Base-by-base conservation (phyloP, 2,797 vertebrate genomes). In the Clangula hyemalis region DNA sequence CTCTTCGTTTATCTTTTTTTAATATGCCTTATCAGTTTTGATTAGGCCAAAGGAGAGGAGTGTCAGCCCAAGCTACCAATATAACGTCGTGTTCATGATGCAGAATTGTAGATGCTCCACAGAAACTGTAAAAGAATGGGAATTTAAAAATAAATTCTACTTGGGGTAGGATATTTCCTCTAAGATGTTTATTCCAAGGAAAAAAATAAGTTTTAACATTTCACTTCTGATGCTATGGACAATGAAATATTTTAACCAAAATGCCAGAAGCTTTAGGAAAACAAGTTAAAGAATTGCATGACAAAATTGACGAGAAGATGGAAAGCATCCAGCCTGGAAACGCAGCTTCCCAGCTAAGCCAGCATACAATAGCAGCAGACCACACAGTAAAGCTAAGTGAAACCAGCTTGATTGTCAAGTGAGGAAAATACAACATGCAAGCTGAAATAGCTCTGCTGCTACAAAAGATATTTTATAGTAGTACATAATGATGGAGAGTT, bases 371-470 rank as follows among this genome's bases (percentile, higher is more conserved):
- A 91, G 91, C 83, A 91, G n/a, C 34, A 96, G 95, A 97, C 96
- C 96, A 95, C 95, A 94, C 93, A 96, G 96, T 85, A 74, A 93
- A 92, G 85, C 87, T 97, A 96, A 97, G 95, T 97, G 93, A 96
- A 97, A 97, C 92, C 93, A 97, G 82, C 97, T 96, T 95, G 94
- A 76, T 95, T 85, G 75, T 93, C 90, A 93, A 78, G 85, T 89
- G 74, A 89, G 89, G 88, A 93, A 60, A 80, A 69, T 69, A 51
- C 11, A 5, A 45, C 90, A 62, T 89, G 87, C 78, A 49, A 74
- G 72, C 82, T 89, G 90, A 88, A 95, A 93, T 73, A 94, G 80
- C 81, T 81, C 86, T 80, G 87, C 95, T 87, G 88, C 72, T 89
- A 95, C 70, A 83, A 93, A 93, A 96, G 91, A 65, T 56, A 82